Conservation (phyloP, 2,888 invertebrate species). For the Acrocera orbiculus region DNA sequence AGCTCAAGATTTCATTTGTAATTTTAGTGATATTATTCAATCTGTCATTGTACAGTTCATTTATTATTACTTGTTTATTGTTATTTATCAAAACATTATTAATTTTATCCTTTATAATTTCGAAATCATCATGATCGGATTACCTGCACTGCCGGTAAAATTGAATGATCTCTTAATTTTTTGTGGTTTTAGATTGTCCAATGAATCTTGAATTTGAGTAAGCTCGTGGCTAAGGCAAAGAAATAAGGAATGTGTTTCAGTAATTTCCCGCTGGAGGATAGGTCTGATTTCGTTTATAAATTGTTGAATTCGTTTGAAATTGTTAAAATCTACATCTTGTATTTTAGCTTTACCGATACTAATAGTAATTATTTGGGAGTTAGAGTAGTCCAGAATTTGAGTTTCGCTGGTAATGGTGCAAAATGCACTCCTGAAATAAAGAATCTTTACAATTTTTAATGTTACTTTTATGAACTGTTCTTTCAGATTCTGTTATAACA, state of each 20-base stretch:
- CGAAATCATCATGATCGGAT: conserved; percentile 4
- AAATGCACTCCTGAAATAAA: conserved; percentile 1
- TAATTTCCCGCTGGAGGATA: background rate
- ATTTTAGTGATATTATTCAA: conserved; percentile 2
- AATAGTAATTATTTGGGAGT: conserved; percentile 7
- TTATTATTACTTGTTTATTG: conserved; percentile 3
- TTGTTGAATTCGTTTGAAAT: conserved; percentile 1
- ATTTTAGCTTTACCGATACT: conserved; percentile 7
- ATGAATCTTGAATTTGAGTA: background rate
- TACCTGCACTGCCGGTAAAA: conserved; percentile 2
- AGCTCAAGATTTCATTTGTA: background rate
- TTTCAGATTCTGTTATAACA: conserved; percentile 7
- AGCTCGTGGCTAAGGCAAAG: conserved; percentile 1
- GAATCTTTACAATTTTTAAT: conserved; percentile 4
- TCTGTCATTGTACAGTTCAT: conserved; percentile 1
- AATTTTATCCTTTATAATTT: conserved; percentile 2
- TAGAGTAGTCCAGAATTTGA: conserved; percentile 8
- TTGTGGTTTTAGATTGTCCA: conserved; percentile 1
- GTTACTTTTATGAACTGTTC: conserved; percentile 7
- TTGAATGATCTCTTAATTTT: conserved; percentile 4
- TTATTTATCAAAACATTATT: conserved; percentile 4
- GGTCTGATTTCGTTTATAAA: background rate
- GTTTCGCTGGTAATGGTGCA: conserved; percentile 1
- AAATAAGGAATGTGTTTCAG: background rate
- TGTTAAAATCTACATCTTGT: conserved; percentile 6